Base-by-base conservation (phyloP, 2,888 invertebrate genomes). In the Eristalinus sepulchralis region DNA sequence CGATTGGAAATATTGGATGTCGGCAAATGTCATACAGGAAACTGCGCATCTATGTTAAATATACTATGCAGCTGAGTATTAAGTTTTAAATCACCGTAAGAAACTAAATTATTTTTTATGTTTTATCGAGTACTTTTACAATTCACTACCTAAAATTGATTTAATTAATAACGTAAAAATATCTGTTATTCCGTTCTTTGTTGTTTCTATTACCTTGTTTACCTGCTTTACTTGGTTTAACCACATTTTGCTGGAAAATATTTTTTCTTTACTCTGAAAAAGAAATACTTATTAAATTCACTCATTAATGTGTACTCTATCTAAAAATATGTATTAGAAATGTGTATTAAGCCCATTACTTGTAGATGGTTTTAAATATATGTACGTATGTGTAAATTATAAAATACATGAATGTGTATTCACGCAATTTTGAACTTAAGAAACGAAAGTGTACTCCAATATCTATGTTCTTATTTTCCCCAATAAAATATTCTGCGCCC, bases 401-500 rank as follows among this genome's bases (percentile, higher is more conserved):
- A n/a, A n/a, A n/a, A n/a, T n/a, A n/a, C n/a, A n/a, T 11, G n/a
- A n/a, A 36, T 36, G 0, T 36, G 3, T 4, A 11, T 3, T 3
- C 4, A 36, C 11, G 36, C 36, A 11, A 36, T 78, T 78, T 36
- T 11, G 33, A 34, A 36, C 17, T 31, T n/a, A 62, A 53, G 57
- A 20, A 24, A 70, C 13, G 36, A 78, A 63, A 39, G 17, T 63
- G 39, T 63, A 70, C 55, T 63, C 70, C 27, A 24, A 13, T n/a
- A n/a, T n/a, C n/a, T 31, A 39, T 62, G 39, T 31, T 55, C 34
- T 57, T 70, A 60, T 63, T 20, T 57, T 70, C 57, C 78, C 70
- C 63, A 39, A 66, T 77, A 39, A n/a, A 5, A n/a, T 33, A 33
- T 13, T 60, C 53, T 13, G 9, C n/a, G 27, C 68, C 20, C 39